These are phyloP conservation scores for Ennomos quercinarius DNA, from an alignment of 2,888 invertebrate species.

Conservation along the genomic window DNA sequence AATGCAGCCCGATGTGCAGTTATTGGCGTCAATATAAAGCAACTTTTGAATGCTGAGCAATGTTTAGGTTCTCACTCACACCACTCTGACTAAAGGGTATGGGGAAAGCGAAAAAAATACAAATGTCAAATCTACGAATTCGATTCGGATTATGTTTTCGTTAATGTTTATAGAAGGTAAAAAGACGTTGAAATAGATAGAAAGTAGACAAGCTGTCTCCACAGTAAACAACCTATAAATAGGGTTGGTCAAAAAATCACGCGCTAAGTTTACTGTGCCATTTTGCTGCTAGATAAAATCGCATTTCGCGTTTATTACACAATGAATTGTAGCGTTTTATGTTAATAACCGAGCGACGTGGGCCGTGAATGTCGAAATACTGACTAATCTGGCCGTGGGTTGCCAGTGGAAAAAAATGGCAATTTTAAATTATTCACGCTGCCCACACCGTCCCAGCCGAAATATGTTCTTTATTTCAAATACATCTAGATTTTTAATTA, in stretches of 20 bases:
- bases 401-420: slow-evolving; percentile 79
- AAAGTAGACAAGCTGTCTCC: no score
- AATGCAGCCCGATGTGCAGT: background rate
- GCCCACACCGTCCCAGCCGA: slow-evolving; percentile 66
- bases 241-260: slow-evolving; percentile 18
- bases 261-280: slow-evolving; percentile 56
- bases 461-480: slow-evolving; percentile 70
- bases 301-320: slow-evolving; percentile 79
- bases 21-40: no score
- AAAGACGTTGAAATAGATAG: background rate
- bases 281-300: slow-evolving; percentile 79
- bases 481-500: slow-evolving; percentile 76
- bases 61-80: no score
- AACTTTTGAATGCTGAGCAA: no score
- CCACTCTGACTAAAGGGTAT: no score
- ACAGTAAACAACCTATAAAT: slow-evolving; percentile 11
- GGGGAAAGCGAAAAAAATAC: no score
- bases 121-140: background rate
- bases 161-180: no score
- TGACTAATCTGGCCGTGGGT: slow-evolving; percentile 82
- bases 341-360: slow-evolving; percentile 75
- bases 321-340: slow-evolving; percentile 83
- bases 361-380: slow-evolving; percentile 81
- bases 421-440: slow-evolving; percentile 84
- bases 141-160: no score